A percentile compares a stretch with the other conserved stretches of the same genome.
Evolutionary conservation across 2,113 vertebrate genomes (phyloP).

Genomic region (Ifrita kowaldi): DNA sequence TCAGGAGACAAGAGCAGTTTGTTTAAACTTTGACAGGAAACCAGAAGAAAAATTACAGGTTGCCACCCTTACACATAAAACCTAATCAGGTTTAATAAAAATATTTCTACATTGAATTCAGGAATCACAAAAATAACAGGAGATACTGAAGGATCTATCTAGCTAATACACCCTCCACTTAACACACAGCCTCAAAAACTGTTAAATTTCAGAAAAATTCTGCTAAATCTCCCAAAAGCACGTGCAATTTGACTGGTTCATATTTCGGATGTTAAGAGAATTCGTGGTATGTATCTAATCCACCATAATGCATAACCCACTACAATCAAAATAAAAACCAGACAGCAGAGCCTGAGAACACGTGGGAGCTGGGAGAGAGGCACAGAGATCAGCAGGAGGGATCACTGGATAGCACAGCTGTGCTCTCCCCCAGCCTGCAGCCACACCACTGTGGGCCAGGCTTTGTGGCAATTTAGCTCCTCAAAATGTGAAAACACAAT

Average conservation of each 20-base stretch:
- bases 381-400: neutral
- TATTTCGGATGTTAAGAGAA: neutral
- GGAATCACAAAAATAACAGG: neutral
- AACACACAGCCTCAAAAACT: neutral
- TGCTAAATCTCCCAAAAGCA: neutral
- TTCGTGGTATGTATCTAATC: neutral
- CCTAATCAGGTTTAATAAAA: neutral
- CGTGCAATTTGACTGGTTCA: neutral
- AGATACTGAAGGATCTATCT: neutral
- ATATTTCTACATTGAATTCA: neutral
- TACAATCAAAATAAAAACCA: neutral
- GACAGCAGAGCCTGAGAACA: neutral
- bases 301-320: neutral
- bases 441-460: neutral
- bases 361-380: neutral
- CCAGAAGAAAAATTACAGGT: neutral
- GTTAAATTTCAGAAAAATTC: neutral
- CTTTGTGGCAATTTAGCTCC: neutral
- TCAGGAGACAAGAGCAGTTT: constrained; percentile 14
- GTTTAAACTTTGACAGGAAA: constrained; percentile 17
- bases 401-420: accelerated
- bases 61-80: neutral
- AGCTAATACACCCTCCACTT: neutral
- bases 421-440: neutral
- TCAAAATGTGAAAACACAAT: neutral